Base-by-base conservation (phyloP, 1,140 invertebrate species). In the Ephestia elutella region DNA sequence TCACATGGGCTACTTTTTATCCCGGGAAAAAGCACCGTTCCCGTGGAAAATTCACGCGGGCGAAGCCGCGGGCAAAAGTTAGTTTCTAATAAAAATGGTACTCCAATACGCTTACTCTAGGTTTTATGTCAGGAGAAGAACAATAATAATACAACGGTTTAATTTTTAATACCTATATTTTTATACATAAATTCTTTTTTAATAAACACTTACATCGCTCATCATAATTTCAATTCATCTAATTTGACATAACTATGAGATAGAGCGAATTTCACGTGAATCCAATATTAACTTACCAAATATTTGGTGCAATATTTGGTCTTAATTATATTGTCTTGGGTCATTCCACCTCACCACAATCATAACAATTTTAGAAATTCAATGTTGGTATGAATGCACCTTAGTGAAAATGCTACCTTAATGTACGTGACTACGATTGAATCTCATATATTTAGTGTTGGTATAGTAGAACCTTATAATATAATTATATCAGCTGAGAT, bases 151-250 rank as follows among this genome's bases (percentile, higher is more conserved):
- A 58, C 56, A 8, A 10, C 2, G 13, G 38, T 44, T 35, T 1
- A 44, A 44, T 66, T 58, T 66, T 66, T 18, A 62, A 66, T 65
- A 66, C 56, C 60, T 63, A 64, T 64, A 32, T 10, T 70, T 68
- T 74, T 71, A 67, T 71, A 71, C 63, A 72, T 82, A 76, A 82
- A 79, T 80, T 78, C 73, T 69, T 75, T 71, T 70, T 75, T 60
- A 75, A 70, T 60, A 75, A 78, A 76, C 73, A 71, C 58, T 63
- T 74, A 68, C 59, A 60, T 58, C 32, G 55, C 28, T 66, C 56
- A 62, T 70, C 57, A 65, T 63, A 50, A 53, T 61, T 65, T 62
- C 57, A 63, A 61, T 65, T 62, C 57, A 63, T 59, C 70, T 74
- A 72, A 70, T 76, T 76, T 73, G 73, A 78, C 71, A 70, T 71